Conservation (phyloP, 2,797 vertebrate species). For the Anguilla megastoma region DNA sequence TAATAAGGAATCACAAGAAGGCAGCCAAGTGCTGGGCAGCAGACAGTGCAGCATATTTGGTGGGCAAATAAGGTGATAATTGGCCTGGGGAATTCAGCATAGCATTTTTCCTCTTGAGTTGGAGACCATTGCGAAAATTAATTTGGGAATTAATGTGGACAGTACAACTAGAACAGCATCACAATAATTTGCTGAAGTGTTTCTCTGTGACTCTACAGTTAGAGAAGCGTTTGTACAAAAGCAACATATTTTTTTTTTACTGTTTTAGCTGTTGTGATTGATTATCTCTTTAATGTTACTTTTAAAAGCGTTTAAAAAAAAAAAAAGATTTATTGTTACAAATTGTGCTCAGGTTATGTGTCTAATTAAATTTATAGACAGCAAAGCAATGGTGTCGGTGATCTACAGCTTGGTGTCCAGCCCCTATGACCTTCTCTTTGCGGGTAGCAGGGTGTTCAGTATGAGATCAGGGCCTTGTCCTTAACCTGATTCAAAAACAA, state of each 20-base stretch:
- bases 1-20: conserved; percentile 50
- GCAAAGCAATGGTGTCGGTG: neutral
- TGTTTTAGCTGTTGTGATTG: neutral
- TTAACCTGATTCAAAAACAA: neutral
- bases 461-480: neutral
- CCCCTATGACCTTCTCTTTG: neutral
- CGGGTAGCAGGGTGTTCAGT: neutral
- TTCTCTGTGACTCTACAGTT: no score
- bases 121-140: neutral
- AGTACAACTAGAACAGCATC: neutral
- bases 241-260: neutral
- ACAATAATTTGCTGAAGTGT: neutral
- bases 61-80: conserved; percentile 6
- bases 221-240: neutral
- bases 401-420: neutral
- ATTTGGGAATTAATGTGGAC: neutral
- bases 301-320: neutral
- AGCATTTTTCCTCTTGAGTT: conserved; percentile 10
- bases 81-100: neutral
- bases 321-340: neutral
- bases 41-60: conserved; percentile 40
- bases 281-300: neutral
- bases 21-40: neutral
- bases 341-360: neutral
- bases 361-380: neutral